A percentile compares a stretch with the other conserved stretches of the same genome.
Evolutionary conservation across 1,140 invertebrate species (phyloP).

Genomic region (Thaumatotibia leucotreta): DNA sequence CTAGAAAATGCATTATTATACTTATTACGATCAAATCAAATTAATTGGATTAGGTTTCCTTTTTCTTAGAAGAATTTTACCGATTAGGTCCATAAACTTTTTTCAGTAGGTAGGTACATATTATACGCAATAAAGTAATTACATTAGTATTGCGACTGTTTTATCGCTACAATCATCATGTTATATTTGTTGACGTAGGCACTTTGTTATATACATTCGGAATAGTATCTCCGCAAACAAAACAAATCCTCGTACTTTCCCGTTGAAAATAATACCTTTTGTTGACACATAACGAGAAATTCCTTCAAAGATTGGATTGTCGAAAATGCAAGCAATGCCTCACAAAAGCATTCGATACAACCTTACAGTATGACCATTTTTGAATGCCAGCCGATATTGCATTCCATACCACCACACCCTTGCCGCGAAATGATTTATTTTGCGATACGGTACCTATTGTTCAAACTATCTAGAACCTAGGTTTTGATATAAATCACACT

Average conservation of each 20-base stretch:
- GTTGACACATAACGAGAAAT: constrained; percentile 4
- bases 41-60: neutral
- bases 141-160: no score
- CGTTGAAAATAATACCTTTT: neutral
- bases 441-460: neutral
- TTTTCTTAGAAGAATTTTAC: no score
- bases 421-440: neutral
- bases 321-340: neutral
- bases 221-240: neutral
- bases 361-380: neutral
- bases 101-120: no score
- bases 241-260: neutral
- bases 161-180: no score
- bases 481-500: neutral
- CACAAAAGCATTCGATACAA: constrained; percentile 1
- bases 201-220: no score
- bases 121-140: no score
- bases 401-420: constrained; percentile 1
- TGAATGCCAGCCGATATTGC: constrained; percentile 2
- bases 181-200: no score
- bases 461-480: neutral
- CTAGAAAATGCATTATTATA: neutral
- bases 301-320: constrained; percentile 8
- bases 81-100: no score
- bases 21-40: neutral